phyloP scores from a whole-genome alignment of 2,113 vertebrate species.

The Leucoraja erinaceus region DNA sequence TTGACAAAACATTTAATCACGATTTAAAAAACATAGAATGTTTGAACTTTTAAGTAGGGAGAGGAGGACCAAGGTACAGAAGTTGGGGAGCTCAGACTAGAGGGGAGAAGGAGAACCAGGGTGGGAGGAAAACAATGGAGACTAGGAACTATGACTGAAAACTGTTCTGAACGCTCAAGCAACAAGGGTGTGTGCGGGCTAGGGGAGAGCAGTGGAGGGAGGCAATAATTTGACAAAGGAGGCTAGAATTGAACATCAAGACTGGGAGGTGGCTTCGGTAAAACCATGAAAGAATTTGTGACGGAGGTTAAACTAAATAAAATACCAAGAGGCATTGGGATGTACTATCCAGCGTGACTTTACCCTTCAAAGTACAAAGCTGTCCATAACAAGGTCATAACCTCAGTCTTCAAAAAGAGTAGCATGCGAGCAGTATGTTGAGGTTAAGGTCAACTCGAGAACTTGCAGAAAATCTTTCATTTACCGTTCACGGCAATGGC shows the following conservation, averaged over 20 bases:
- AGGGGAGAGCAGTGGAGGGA: background rate
- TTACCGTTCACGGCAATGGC: slow-evolving; percentile 30
- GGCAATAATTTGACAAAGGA: background rate
- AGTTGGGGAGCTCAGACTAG: background rate
- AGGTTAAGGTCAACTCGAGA: background rate
- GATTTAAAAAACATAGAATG: too few relatives aligned
- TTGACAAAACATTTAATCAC: too few relatives aligned
- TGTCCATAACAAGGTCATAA: background rate
- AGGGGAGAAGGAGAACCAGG: background rate
- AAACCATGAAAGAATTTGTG: background rate
- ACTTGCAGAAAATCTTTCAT: background rate
- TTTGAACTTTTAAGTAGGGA: too few relatives aligned
- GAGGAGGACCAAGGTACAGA: background rate
- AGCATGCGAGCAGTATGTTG: background rate
- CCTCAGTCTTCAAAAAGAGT: background rate
- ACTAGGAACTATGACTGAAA: background rate
- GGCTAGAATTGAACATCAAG: background rate
- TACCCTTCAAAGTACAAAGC: background rate
- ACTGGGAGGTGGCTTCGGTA: background rate
- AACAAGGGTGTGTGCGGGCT: background rate
- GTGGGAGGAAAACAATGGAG: too few relatives aligned
- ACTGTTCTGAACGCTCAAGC: background rate
- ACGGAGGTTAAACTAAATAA: background rate
- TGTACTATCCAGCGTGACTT: background rate
- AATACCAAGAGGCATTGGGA: background rate